Percentiles rank a stretch among this genome's conserved stretches.
phyloP scores from a whole-genome alignment of 1,140 invertebrate species.

The Sycophaga agraensis region DNA sequence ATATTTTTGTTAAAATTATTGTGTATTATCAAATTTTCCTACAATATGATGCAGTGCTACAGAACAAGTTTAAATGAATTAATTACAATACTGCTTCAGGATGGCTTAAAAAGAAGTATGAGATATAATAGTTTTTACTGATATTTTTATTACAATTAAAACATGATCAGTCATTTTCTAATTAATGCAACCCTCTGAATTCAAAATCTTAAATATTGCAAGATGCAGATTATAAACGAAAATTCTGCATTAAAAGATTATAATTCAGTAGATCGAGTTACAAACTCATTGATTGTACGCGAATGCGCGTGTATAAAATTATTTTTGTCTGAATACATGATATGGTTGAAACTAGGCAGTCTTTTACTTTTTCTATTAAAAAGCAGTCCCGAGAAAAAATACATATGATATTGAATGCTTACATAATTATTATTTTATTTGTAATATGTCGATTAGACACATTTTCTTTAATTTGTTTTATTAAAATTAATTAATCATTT shows the following conservation, averaged over 20 bases:
- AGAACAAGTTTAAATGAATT: no score
- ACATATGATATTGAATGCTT: no score
- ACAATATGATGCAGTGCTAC: no score
- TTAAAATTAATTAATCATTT: no score
- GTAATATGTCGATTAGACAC: no score
- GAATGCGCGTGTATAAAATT: conserved; percentile 15
- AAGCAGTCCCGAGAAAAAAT: no score
- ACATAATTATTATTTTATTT: no score
- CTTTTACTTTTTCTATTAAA: conserved; percentile 18
- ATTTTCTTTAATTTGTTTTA: no score
- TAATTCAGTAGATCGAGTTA: conserved; percentile 11
- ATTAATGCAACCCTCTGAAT: conserved; percentile 21
- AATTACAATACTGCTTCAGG: no score
- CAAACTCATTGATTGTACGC: conserved; percentile 6
- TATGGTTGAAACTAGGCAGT: conserved; percentile 19
- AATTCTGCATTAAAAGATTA: background rate
- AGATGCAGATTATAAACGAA: background rate
- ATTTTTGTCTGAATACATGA: conserved; percentile 1
- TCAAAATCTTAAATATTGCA: conserved; percentile 7
- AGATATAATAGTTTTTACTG: conserved; percentile 16
- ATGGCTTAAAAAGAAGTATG: no score
- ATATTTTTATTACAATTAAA: conserved; percentile 29
- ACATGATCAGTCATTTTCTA: conserved; percentile 25
- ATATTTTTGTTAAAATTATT: no score
- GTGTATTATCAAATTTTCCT: no score